Evolutionary conservation across 2,797 vertebrate species (phyloP).

Genomic region (Botia kubotai): DNA sequence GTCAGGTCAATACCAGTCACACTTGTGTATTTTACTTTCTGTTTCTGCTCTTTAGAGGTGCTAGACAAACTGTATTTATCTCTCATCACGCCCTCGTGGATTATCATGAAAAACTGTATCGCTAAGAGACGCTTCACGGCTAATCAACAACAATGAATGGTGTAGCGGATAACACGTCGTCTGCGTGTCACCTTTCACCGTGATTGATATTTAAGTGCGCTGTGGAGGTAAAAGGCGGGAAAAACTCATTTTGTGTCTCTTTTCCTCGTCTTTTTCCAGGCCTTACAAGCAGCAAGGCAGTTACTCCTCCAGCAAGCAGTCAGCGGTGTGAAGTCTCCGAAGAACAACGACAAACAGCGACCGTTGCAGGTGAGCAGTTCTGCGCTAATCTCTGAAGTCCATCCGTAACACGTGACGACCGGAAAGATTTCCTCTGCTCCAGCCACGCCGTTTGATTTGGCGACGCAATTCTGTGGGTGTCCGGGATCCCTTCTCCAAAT

Average conservation of each 20-base stretch:
- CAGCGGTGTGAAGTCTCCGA: constrained; percentile 99
- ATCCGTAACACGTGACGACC: constrained; percentile 78
- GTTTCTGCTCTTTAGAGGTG: constrained; percentile 76
- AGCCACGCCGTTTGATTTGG: constrained; percentile 80
- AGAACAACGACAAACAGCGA: constrained; percentile 98
- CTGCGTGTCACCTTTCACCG: constrained; percentile 39
- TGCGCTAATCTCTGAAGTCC: constrained; percentile 80
- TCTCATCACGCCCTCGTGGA: constrained; percentile 76
- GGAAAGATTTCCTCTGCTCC: constrained; percentile 80
- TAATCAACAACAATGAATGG: constrained; percentile 53
- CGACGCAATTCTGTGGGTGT: constrained; percentile 73
- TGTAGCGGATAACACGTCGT: constrained; percentile 45
- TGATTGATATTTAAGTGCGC: constrained; percentile 40
- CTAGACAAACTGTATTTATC: constrained; percentile 90
- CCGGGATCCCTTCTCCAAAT: constrained; percentile 65
- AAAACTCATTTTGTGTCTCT: constrained; percentile 59
- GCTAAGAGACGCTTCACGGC: constrained; percentile 56
- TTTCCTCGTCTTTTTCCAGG: constrained; percentile 78
- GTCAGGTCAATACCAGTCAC: constrained; percentile 93
- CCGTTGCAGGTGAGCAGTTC: constrained; percentile 93
- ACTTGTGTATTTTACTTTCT: constrained; percentile 71
- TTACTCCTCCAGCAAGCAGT: constrained; percentile 98
- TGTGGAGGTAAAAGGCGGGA: constrained; percentile 5
- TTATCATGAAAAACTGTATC: constrained; percentile 68
- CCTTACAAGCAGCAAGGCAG: constrained; percentile 97